Percentiles rank a stretch among this genome's conserved stretches.
Evolutionary conservation across 1,140 invertebrate genomes (phyloP).

Genomic region (Tetramorium parvispinum): DNA sequence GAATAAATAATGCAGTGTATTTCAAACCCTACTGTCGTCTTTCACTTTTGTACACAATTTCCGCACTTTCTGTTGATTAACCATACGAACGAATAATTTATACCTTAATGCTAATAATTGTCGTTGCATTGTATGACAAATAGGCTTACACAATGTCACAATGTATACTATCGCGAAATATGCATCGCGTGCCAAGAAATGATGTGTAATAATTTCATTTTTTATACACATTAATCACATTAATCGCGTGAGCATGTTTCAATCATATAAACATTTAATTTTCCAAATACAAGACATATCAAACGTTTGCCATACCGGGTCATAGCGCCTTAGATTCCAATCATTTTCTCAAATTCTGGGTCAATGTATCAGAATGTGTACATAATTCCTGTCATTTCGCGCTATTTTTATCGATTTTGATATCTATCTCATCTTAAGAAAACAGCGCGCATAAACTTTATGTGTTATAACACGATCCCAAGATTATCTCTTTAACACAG

Average conservation of each 20-base stretch:
- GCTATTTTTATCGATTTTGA: not conserved
- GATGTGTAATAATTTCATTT: not conserved
- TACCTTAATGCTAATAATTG: slow-evolving; percentile 6
- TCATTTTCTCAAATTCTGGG: slow-evolving; percentile 15
- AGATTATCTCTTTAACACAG: slow-evolving; percentile 18
- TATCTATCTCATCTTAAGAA: not conserved
- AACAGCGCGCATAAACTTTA: not conserved
- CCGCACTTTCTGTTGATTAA: not conserved
- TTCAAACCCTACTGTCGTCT: slow-evolving; percentile 22
- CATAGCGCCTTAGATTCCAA: slow-evolving; percentile 24
- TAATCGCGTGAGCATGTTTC: not conserved
- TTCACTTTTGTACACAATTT: slow-evolving; percentile 1
- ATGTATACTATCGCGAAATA: not conserved
- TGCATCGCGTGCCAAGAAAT: not conserved
- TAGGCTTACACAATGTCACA: not conserved
- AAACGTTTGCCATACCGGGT: slow-evolving; percentile 22
- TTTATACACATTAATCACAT: not conserved
- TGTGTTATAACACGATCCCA: not conserved
- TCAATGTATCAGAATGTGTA: slow-evolving; percentile 18
- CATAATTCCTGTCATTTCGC: slow-evolving; percentile 12
- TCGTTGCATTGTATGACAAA: not conserved
- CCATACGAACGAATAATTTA: slow-evolving; percentile 22
- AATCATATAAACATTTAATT: not conserved
- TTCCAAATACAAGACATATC: not conserved
- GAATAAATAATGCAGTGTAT: slow-evolving; percentile 15